Evolutionary conservation across 2,888 invertebrate genomes (phyloP), one percentile per base, ranked within the genome.

Genomic region (Danaus chrysippus): DNA sequence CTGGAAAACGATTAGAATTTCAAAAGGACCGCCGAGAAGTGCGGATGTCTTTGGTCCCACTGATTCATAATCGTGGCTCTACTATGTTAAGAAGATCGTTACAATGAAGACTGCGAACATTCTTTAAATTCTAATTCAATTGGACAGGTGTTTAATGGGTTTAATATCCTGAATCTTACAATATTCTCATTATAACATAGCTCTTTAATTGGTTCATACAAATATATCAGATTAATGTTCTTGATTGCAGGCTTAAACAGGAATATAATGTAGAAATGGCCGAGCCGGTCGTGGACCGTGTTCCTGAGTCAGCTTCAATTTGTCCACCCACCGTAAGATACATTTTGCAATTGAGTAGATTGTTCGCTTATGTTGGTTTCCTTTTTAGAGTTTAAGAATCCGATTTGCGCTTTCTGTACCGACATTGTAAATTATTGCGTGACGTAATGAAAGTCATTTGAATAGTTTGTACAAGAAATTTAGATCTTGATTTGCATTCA

Each of bases 241-340:
- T 65, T 66, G 64, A 66, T 67, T 65, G 62, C 58, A 63, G 61
- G 67, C 68, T 69, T 66, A 61, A 66, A 53, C 66, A 61, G 66
- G 68, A 63, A 58, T 59, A 67, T 68, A 68, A 67, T 65, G 62
- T 65, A 68, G 61, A 66, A 63, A 56, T 65, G 65, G 63, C 54
- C 62, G 64, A 65, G 65, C 68, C 67, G 62, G 66, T 67, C 65
- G 55, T 56, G 41, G 60, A 52, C 59, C 61, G 59, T 65, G 65
- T 69, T 68, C 65, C 71, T 73, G 71, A 71, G 61, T 73, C 73
- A 72, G 65, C 68, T 68, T 61, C 73, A 72, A 72, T 73, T 71
- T 72, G 72, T 72, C 72, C 73, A 70, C 72, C 73, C 72, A 73
- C 71, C 61, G 67, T 58, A 68, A 64, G 63, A 66, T 62, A 70